Base-by-base conservation (phyloP, 2,113 vertebrate genomes). In the Chloroceryle aenea region DNA sequence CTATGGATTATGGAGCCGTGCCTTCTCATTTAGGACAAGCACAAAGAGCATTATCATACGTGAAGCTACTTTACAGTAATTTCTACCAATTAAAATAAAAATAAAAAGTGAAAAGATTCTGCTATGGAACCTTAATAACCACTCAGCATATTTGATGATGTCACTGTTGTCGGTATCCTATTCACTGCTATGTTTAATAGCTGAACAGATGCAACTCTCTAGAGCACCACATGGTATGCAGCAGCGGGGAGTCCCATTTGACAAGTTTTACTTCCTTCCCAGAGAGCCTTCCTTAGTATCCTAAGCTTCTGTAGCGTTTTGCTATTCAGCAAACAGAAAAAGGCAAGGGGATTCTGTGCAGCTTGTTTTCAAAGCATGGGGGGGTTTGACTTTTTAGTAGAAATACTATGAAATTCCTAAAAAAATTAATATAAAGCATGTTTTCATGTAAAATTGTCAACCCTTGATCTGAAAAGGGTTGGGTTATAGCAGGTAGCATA, bases 231-330 rank as follows among this genome's bases (percentile, higher is more conserved):
- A 97, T 96, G 96, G 89, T 89, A 68, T 43, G 74, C 75, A 95
- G 91, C 95, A 97, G 94, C 94, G 96, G 96, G 97, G 90, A 97
- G 94, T 89, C 92, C 94, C 79, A 78, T 96, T 96, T 96, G 86
- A 97, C 90, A 96, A 97, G 85, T 95, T 97, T 96, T 96, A 94
- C 97, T 97, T 96, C 62, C 66, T 91, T 96, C 90, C 93, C 68
- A 64, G 29, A 45, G 78, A 97, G 92, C 75, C 62, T 91, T 93
- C 56, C 88, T 68, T 93, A 59, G 75, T 95, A 94, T 88, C 83
- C 43, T 64, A 55, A 81, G 43, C 89, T 96, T 92, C 88, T 89
- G 58, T 26, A 58, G 38, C 92, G 69, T 93, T 97, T 97, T 96
- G 66, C 88, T 90, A 48, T 58, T 87, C 86, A 94, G 96, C 42